Conservation (phyloP, 2,113 vertebrate species). For the Pangasianodon hypophthalmus region DNA sequence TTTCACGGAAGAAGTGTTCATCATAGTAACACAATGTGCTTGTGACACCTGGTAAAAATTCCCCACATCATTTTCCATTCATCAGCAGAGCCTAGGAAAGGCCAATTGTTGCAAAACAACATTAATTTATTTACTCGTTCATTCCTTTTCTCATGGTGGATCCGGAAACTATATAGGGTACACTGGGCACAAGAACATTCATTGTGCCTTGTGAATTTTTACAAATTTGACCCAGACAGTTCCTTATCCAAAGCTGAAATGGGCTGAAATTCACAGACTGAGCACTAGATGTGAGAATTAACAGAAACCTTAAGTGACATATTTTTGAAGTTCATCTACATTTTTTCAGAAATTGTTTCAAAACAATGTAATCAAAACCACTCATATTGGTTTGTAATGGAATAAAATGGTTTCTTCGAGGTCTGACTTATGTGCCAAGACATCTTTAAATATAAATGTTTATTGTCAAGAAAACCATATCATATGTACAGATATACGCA, state of each 20-base stretch:
- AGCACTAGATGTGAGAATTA: neutral
- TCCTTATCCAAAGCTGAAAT: neutral
- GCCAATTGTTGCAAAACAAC: neutral
- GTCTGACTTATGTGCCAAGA: neutral
- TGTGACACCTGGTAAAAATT: conserved; percentile 5
- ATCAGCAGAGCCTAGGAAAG: neutral
- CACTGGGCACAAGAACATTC: neutral
- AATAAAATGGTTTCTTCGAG: neutral
- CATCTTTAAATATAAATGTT: neutral
- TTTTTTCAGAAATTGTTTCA: neutral
- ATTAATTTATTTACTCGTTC: neutral
- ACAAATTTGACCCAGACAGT: neutral
- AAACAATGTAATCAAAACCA: neutral
- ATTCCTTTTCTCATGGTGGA: neutral
- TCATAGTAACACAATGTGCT: neutral
- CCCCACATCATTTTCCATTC: neutral
- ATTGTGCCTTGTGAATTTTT: neutral
- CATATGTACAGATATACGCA: neutral
- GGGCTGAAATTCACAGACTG: neutral
- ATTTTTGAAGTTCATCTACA: neutral
- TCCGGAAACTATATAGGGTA: neutral
- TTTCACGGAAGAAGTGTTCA: conserved; percentile 13
- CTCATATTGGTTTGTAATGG: neutral
- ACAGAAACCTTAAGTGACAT: neutral
- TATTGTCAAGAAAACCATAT: neutral